These are phyloP conservation scores for Dorcus hopei DNA, from an alignment of 2,888 invertebrate genomes.

Conservation along the genomic window DNA sequence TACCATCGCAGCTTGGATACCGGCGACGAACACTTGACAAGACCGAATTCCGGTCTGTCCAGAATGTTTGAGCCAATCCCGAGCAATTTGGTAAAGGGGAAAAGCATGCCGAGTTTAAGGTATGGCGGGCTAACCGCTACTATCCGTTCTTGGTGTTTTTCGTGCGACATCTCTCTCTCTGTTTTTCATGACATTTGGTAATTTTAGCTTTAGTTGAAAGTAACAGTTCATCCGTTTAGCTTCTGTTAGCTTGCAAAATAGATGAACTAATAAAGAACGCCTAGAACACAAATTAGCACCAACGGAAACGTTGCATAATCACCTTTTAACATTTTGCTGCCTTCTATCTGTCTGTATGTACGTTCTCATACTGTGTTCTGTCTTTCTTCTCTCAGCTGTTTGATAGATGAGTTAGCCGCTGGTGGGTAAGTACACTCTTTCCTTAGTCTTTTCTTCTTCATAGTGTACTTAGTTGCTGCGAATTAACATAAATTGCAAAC, in stretches of 20 bases:
- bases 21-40: slow-evolving; percentile 70
- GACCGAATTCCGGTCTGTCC: slow-evolving; percentile 67
- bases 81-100: slow-evolving; percentile 83
- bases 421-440: slow-evolving; percentile 67
- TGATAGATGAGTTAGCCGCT: slow-evolving; percentile 78
- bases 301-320: too few species aligned
- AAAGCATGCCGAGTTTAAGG: slow-evolving; percentile 96
- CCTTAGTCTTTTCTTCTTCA: background rate
- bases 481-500: background rate
- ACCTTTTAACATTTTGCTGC: too few species aligned
- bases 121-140: slow-evolving; percentile 40
- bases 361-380: slow-evolving; percentile 46
- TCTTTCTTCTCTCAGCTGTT: slow-evolving; percentile 66
- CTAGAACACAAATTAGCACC: too few species aligned
- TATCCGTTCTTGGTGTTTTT: slow-evolving; percentile 4
- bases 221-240: too few species aligned
- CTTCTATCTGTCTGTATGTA: slow-evolving; percentile 34
- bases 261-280: too few species aligned
- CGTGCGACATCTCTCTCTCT: background rate
- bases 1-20: slow-evolving; percentile 81
- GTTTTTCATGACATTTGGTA: background rate
- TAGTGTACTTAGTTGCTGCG: background rate
- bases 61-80: slow-evolving; percentile 52
- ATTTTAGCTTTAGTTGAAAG: background rate
- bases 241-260: too few species aligned